Conservation (phyloP, 2,888 invertebrate species). For the Caenorhabditis afra region DNA sequence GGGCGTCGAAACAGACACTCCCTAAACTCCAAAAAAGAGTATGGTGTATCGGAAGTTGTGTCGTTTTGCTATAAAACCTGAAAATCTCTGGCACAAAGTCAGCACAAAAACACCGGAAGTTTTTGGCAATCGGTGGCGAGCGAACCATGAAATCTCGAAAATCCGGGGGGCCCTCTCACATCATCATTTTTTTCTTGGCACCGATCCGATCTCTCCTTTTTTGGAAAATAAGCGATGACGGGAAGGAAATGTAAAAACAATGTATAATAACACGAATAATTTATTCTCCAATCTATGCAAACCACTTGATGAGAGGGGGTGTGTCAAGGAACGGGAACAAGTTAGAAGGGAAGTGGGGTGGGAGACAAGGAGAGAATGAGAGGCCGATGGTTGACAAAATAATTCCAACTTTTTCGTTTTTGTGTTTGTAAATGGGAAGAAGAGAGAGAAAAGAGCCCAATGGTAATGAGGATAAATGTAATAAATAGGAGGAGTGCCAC, state of each 20-base stretch:
- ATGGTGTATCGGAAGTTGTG: slow-evolving; percentile 5
- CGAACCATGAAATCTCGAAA: slow-evolving; percentile 48
- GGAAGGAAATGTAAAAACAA: slow-evolving; percentile 19
- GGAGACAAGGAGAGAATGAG: too few species aligned
- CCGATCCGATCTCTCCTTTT: slow-evolving; percentile 31
- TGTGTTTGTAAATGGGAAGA: background rate
- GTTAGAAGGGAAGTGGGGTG: background rate
- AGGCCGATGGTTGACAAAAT: slow-evolving; percentile 1
- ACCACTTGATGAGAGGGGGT: slow-evolving; percentile 40
- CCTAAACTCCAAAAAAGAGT: too few species aligned
- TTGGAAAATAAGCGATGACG: background rate
- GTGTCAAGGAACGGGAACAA: slow-evolving; percentile 2
- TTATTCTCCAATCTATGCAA: slow-evolving; percentile 61
- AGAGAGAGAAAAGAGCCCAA: slow-evolving; percentile 26
- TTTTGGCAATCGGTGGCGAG: slow-evolving; percentile 11
- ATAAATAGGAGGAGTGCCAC: slow-evolving; percentile 20
- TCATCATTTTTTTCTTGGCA: background rate
- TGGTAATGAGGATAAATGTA: background rate
- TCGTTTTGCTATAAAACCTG: slow-evolving; percentile 4
- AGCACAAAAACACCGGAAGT: slow-evolving; percentile 50
- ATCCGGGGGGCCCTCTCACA: background rate
- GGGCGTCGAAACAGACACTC: too few species aligned
- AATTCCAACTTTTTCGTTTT: slow-evolving; percentile 8
- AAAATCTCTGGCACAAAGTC: slow-evolving; percentile 6
- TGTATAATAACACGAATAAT: slow-evolving; percentile 54